A percentile compares a stretch with the other conserved stretches of the same genome.
Evolutionary conservation across 2,797 vertebrate species (phyloP).

Genomic region (Helicolenus hilgendorfi): DNA sequence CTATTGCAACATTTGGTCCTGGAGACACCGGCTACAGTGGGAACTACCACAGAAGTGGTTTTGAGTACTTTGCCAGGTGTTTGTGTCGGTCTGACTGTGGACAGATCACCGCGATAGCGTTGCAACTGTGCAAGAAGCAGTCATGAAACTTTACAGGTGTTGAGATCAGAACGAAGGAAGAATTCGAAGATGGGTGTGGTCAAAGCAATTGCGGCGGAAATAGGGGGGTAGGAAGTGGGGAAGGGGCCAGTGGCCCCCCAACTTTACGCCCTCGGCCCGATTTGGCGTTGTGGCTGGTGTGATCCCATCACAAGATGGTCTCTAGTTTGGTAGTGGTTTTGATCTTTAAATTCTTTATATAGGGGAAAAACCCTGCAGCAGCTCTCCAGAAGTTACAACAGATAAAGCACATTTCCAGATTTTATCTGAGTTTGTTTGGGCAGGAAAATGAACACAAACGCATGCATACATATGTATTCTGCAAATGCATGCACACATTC

Average conservation of each 20-base stretch:
- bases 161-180: too few relatives aligned
- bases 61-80: not conserved
- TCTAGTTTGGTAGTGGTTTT: not conserved
- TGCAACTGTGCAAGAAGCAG: too few relatives aligned
- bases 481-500: not conserved
- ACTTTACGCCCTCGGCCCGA: not conserved
- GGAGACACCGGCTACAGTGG: not conserved
- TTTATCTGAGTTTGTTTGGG: not conserved
- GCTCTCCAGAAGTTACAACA: not conserved
- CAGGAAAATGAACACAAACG: not conserved
- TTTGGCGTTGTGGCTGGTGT: not conserved
- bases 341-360: not conserved
- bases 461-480: not conserved
- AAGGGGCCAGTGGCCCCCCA: not conserved
- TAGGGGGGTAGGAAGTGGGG: not conserved
- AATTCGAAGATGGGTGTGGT: not conserved
- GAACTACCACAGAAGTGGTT: not conserved
- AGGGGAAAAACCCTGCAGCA: not conserved
- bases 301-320: not conserved
- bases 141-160: too few relatives aligned
- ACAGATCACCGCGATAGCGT: not conserved
- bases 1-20: not conserved
- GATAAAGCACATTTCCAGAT: not conserved
- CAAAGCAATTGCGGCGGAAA: not conserved
- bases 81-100: not conserved